These are phyloP conservation scores for Pelochelys cantorii DNA, from an alignment of 2,797 vertebrate genomes.

Conservation along the genomic window DNA sequence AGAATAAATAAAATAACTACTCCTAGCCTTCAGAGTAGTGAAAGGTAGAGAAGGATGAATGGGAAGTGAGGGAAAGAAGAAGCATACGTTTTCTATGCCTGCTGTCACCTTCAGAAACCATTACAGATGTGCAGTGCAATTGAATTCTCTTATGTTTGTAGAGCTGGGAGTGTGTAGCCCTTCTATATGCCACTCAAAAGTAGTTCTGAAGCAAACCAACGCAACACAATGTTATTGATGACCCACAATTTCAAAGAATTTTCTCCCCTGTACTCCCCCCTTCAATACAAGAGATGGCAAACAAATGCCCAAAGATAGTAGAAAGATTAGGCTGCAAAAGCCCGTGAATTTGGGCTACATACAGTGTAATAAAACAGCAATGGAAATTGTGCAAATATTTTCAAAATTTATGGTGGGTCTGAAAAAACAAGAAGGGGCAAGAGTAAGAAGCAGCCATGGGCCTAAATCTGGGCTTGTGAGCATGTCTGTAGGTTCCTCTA, in stretches of 20 bases:
- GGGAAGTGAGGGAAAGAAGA: not conserved
- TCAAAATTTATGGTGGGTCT: not conserved
- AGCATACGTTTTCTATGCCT: not conserved
- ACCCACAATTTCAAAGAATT: not conserved
- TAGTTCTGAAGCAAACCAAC: not conserved
- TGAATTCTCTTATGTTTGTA: not conserved
- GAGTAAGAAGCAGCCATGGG: no score
- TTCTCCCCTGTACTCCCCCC: not conserved
- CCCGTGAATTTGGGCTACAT: no score
- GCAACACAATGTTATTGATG: not conserved
- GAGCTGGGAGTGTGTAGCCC: not conserved
- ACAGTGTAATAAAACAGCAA: not conserved
- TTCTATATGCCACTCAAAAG: not conserved
- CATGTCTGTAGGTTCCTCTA: no score
- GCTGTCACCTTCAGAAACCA: rapidly evolving
- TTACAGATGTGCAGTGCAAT: not conserved
- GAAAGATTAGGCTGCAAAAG: not conserved
- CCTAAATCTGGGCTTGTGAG: no score
- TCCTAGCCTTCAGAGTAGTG: not conserved
- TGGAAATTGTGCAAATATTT: not conserved
- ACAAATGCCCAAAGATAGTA: not conserved
- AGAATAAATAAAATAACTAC: not conserved
- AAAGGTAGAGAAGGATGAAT: not conserved
- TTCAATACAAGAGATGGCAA: not conserved
- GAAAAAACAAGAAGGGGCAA: not conserved